These are phyloP conservation scores for Lacerta agilis DNA, from an alignment of 2,797 vertebrate species.

Conservation along the genomic window DNA sequence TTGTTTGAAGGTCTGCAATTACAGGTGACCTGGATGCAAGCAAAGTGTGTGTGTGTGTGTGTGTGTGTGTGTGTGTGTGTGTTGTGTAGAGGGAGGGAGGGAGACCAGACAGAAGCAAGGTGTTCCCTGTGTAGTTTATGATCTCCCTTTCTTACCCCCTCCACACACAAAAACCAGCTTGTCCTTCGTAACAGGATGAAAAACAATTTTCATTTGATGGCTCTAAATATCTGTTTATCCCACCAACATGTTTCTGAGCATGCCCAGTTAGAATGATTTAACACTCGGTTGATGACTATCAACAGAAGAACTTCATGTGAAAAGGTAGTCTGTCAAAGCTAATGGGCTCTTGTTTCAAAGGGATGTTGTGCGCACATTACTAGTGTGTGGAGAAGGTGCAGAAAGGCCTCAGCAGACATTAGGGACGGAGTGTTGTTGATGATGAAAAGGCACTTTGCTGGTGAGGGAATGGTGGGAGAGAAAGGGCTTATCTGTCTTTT, in stretches of 20 bases:
- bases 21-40: constrained; percentile 68
- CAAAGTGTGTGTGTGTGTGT: constrained; percentile 61
- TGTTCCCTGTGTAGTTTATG: constrained; percentile 58
- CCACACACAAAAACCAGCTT: constrained; percentile 17
- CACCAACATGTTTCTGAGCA: constrained; percentile 70
- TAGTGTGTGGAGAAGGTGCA: constrained; percentile 79
- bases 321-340: constrained; percentile 81
- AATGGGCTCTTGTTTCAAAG: constrained; percentile 85
- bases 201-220: constrained; percentile 70
- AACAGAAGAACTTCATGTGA: constrained; percentile 78
- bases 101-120: constrained; percentile 30
- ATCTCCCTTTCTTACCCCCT: constrained; percentile 44
- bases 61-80: constrained; percentile 55
- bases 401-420: constrained; percentile 83
- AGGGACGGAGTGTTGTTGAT: constrained; percentile 85
- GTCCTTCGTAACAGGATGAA: constrained; percentile 64
- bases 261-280: constrained; percentile 81
- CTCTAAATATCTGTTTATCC: constrained; percentile 78
- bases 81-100: constrained; percentile 18
- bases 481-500: constrained; percentile 86
- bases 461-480: constrained; percentile 81
- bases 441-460: constrained; percentile 85
- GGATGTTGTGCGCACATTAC: constrained; percentile 82
- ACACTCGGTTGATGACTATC: constrained; percentile 77
- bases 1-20: constrained; percentile 69